Conservation (phyloP, 2,797 vertebrate genomes). For the Acanthurus lineatus region DNA sequence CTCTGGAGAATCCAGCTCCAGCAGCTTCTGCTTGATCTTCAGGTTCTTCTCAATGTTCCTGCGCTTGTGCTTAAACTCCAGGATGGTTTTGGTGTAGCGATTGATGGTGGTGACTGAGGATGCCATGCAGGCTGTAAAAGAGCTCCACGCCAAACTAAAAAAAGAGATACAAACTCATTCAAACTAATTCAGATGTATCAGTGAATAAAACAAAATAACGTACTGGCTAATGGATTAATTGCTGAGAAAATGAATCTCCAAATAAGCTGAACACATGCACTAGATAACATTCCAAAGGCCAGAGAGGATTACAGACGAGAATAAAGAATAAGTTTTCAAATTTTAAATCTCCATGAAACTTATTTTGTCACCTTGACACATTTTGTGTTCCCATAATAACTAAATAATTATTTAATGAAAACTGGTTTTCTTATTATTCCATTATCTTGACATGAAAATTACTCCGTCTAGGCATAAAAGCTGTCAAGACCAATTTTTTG, state of each 20-base stretch:
- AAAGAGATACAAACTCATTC: conserved; percentile 19
- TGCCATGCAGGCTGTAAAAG: conserved; percentile 94
- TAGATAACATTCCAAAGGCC: not conserved
- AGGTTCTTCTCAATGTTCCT: conserved; percentile 91
- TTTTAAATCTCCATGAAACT: not conserved
- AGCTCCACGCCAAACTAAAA: conserved; percentile 92
- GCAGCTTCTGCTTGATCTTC: conserved; percentile 89
- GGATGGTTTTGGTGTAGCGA: conserved; percentile 91
- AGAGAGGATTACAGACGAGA: not conserved
- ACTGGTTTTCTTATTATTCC: not conserved
- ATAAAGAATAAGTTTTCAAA: not conserved
- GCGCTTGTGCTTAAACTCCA: conserved; percentile 93
- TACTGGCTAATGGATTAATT: not conserved
- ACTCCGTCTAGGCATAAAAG: not conserved
- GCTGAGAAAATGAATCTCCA: not conserved
- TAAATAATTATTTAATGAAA: not conserved
- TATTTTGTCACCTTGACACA: not conserved
- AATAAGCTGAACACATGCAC: not conserved
- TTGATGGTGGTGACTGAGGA: conserved; percentile 92
- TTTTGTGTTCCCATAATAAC: not conserved
- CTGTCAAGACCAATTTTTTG: accelerated
- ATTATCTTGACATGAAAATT: conserved; percentile 5
- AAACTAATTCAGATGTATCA: not conserved
- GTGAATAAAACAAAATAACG: not conserved
- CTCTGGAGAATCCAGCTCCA: conserved; percentile 87